Base-by-base conservation (phyloP, 2,888 invertebrate species). In the Parnassius smintheus region DNA sequence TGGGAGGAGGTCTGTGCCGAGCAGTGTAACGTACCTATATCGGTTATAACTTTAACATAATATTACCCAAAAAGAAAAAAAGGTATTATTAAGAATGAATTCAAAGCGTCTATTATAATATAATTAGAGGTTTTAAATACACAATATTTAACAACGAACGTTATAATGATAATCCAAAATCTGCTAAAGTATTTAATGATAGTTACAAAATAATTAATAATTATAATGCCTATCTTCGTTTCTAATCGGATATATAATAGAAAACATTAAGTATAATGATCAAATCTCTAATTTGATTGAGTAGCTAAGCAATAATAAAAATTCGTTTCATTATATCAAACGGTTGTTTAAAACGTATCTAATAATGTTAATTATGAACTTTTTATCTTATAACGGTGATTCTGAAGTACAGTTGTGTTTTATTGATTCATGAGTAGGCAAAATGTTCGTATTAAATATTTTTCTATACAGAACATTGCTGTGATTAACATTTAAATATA, bases 301-400 rank as follows among this genome's bases (percentile, higher is more conserved):
- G 59, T 50, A 59, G 62, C 49, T 42, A 59, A 45, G 55, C 18
- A 55, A 50, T 55, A 45, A 41, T 57, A 49, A 63, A 62, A 55
- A 58, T 13, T 22, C 53, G 44, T 56, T 62, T 51, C 54, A 58
- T 62, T 49, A 58, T 54, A 54, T 41, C 44, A 58, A 63, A 62
- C 58, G 62, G 58, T 35, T 59, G 35, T 55, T 59, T 55, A 59
- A 63, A 51, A 59, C 13, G 55, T 45, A 55, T 63, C 59, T 58
- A 58, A 63, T 63, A 63, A 59, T 55, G 62, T 59, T 63, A 63
- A 59, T 63, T 55, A 63, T 59, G 45, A 55, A 62, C 49, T 54
- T 62, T 35, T 48, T 58, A 55, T 55, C 18, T 63, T 55, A 55
- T 63, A 63, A 63, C 62, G 62, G 62, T 50, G 48, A 11, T 35